phyloP scores from a whole-genome alignment of 2,888 invertebrate species.

The Tethea ocularis region DNA sequence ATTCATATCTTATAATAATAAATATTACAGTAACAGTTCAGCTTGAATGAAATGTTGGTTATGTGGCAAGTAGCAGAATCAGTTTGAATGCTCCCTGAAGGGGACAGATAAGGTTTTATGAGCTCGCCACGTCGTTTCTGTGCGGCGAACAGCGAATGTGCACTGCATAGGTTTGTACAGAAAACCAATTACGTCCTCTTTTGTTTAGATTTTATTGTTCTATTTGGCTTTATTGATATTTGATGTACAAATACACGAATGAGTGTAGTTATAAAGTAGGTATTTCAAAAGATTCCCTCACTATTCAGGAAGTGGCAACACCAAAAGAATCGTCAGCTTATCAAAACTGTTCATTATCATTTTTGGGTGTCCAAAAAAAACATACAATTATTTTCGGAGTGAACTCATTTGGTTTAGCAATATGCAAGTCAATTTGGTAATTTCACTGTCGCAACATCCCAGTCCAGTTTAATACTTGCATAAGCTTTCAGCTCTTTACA shows the following conservation, averaged over 20 bases:
- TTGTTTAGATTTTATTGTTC: constrained; percentile 48
- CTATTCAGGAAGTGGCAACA: background rate
- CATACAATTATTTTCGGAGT: background rate
- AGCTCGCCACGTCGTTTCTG: constrained; percentile 79
- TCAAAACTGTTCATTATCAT: no score
- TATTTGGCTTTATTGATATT: background rate
- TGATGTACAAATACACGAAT: no score
- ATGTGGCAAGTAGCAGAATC: constrained; percentile 44
- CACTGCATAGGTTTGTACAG: constrained; percentile 69
- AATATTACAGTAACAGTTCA: no score
- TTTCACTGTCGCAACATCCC: background rate
- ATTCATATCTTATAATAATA: no score
- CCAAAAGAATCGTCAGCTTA: background rate
- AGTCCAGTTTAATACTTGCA: background rate
- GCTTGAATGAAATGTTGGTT: background rate
- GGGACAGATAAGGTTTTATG: constrained; percentile 83
- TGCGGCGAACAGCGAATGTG: constrained; percentile 70
- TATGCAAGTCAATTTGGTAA: background rate
- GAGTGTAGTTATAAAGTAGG: no score
- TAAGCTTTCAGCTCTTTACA: constrained; percentile 12
- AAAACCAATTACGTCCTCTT: constrained; percentile 64
- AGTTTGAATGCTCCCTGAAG: constrained; percentile 57
- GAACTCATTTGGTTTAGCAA: background rate
- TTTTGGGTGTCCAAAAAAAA: background rate
- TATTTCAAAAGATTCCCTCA: no score